Evolutionary conservation across 2,797 vertebrate genomes (phyloP), one percentile per base, ranked within the genome.

Genomic region (Acanthornis magna): DNA sequence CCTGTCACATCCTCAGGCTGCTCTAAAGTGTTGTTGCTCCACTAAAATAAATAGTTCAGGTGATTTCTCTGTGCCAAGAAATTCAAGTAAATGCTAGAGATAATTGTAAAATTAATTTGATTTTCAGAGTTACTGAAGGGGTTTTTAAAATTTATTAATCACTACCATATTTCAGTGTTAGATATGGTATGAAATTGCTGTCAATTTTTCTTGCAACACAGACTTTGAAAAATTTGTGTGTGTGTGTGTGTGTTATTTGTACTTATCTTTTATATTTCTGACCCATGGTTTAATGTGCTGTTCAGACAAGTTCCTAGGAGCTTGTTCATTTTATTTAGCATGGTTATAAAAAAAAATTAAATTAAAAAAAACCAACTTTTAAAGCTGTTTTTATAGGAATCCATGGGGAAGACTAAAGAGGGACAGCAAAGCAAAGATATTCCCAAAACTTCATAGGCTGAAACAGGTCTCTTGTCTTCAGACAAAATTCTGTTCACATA

Each of bases 1-100:
- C 80, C 63, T 71, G 92, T 84, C 96, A 96, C 92, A 91, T 91
- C 88, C 74, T 79, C 80, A n/a, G 83, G 54, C 91, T 92, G 92
- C 80, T 88, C n/a, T 38, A 26, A 75, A 91, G 55, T 50, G 66
- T 45, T 92, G 81, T 38, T 75, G 42, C 43, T 90, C 61, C 45
- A 27, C 48, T 82, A 48, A 88, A 96, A 92, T 86, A 89, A 75
- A 90, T 54, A 81, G 76, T 54, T 84, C 61, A 73, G 53, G 80
- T 78, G 81, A 86, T 91, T 91, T 90, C 67, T 2, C 0, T 48
- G 10, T 47, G 58, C 48, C 50, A 79, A 79, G 22, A 84, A 54
- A 82, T 30, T 71, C 27, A 71, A 60, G 22, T 32, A 63, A 84
- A 45, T 70, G 54, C 32, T 70, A 45, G 20, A 86, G 60, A 73